Conservation (phyloP, 2,888 invertebrate genomes). For the Cheilosia urbana region DNA sequence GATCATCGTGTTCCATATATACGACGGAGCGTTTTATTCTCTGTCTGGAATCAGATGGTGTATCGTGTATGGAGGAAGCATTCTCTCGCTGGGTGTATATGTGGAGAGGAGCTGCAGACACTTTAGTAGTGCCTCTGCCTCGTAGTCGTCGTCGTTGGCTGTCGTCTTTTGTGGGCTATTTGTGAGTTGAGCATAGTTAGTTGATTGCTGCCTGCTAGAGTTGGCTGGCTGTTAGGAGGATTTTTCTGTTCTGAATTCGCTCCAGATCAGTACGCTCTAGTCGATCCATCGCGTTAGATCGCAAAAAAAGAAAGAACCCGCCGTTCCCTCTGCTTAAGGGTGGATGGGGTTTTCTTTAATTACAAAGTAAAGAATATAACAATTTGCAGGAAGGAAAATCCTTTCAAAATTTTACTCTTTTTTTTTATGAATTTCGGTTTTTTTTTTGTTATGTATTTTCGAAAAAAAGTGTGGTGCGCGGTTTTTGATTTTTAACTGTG, state of each 20-base stretch:
- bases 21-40: conserved; percentile 52
- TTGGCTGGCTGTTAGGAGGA: conserved; percentile 80
- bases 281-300: conserved; percentile 83
- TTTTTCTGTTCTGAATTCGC: conserved; percentile 78
- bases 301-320: conserved; percentile 75
- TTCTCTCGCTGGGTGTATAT: conserved; percentile 69
- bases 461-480: conserved; percentile 38
- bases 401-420: neutral
- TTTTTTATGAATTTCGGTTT: conserved; percentile 27
- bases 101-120: conserved; percentile 80
- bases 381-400: no score
- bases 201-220: conserved; percentile 83
- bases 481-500: conserved; percentile 39
- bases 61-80: neutral
- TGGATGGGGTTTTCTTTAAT: conserved; percentile 77
- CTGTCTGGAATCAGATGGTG: conserved; percentile 50
- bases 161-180: conserved; percentile 67
- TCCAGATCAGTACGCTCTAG: conserved; percentile 83
- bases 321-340: conserved; percentile 78
- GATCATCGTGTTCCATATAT: conserved; percentile 57
- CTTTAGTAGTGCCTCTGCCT: conserved; percentile 42
- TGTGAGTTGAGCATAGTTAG: conserved; percentile 80
- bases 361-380: conserved; percentile 56
- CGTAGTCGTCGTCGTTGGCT: conserved; percentile 21
- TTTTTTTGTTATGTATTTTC: conserved; percentile 13